These are phyloP conservation scores for Theodoxus fluviatilis DNA, from an alignment of 2,888 invertebrate species.

Conservation along the genomic window DNA sequence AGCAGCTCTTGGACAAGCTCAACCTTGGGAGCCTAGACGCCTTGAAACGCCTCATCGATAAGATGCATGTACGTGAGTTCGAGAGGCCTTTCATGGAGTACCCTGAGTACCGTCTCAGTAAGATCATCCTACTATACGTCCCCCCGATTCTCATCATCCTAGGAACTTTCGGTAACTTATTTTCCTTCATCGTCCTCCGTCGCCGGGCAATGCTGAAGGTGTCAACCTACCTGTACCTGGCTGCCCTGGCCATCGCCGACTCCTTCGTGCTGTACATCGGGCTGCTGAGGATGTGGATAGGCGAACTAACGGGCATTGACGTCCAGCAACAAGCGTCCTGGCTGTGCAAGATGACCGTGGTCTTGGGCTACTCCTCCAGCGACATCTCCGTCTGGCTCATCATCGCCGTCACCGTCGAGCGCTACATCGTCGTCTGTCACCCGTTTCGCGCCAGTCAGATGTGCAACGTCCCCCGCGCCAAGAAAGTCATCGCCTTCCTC, in stretches of 20 bases:
- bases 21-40: constrained; percentile 17
- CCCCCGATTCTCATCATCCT: constrained; percentile 58
- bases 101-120: constrained; percentile 43
- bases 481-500: constrained; percentile 46
- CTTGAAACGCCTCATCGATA: constrained; percentile 19
- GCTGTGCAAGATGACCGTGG: constrained; percentile 54
- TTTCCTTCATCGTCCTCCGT: constrained; percentile 58
- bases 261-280: constrained; percentile 60
- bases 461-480: constrained; percentile 53
- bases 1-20: constrained; percentile 11
- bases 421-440: constrained; percentile 60
- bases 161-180: constrained; percentile 61
- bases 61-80: constrained; percentile 29
- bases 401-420: constrained; percentile 60
- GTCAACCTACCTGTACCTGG: constrained; percentile 62
- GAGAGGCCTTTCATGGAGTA: constrained; percentile 32
- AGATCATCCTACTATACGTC: constrained; percentile 49
- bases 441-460: constrained; percentile 55
- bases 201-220: constrained; percentile 57
- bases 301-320: constrained; percentile 51
- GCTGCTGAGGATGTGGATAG: constrained; percentile 57
- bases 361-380: constrained; percentile 55
- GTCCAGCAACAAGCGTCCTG: constrained; percentile 47
- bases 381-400: constrained; percentile 63
- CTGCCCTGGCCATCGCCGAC: constrained; percentile 59